Base-by-base conservation (phyloP, 2,113 vertebrate genomes). In the Pedetes capensis region DNA sequence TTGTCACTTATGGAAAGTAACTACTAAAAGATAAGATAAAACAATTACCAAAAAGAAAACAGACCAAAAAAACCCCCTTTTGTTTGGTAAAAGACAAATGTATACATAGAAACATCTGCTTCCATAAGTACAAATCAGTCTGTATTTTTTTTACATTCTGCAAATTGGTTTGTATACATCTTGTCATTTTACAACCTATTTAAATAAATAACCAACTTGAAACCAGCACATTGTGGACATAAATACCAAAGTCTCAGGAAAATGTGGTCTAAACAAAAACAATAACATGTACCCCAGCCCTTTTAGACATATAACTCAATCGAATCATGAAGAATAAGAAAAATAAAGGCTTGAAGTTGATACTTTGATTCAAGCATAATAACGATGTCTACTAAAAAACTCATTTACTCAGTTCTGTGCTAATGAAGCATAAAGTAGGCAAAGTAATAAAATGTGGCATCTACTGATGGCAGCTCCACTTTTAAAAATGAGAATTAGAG, bases 151-250 rank as follows among this genome's bases (percentile, higher is more conserved):
- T 68, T 12, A 61, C n/a, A n/a, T 42, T 61, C 14, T 66, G 23
- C 18, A 71, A 71, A 42, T 78, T 59, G 29, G 11, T 59, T 91
- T 57, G 23, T 51, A 69, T n/a, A 76, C 16, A 76, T 37, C 25
- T 87, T 72, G 61, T 59, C 20, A 59, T 44, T 96, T 72, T 11
- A 34, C 22, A 84, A 61, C 1, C 55, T 8, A 72, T 55, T 72
- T 83, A 90, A 87, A 59, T 53, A 23, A 47, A 47, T 27, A 81
- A 87, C 88, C 83, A 97, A 97, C 16, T 80, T 55, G 71, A 76
- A 49, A 4, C 3, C 17, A 78, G 16, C 17, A 76, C 27, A 68
- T n/a, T 22, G 25, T n/a, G 16, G 16, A 49, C 9, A 44, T 71
- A 75, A 87, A 53, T 55, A 95, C 12, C 66, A 76, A 42, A 1